Percentiles rank a stretch among this genome's conserved stretches.
Conservation (phyloP, 2,888 invertebrate genomes). For the Lacanobia wlatinum region DNA sequence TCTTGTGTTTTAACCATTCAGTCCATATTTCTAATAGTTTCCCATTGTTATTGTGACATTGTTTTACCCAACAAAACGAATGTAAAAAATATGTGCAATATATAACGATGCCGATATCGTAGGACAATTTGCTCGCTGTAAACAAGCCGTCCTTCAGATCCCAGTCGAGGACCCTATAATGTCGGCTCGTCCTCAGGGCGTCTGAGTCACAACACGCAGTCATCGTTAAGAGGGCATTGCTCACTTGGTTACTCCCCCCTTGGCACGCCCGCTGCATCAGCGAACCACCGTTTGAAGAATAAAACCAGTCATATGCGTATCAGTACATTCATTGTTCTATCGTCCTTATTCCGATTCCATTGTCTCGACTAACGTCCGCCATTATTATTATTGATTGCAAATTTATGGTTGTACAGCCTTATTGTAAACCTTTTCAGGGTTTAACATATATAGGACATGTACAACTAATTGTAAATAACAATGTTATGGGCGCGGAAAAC, state of each 20-base stretch:
- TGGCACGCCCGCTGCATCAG: conserved; percentile 80
- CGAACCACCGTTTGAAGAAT: conserved; percentile 78
- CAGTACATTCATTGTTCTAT: conserved; percentile 83
- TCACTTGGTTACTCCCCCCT: conserved; percentile 85
- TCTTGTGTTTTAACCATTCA: conserved; percentile 20
- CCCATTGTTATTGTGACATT: conserved; percentile 50
- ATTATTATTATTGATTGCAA: conserved; percentile 85
- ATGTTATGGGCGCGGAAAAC: conserved; percentile 67
- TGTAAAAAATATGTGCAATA: conserved; percentile 64
- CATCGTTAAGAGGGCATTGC: conserved; percentile 90
- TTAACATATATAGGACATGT: conserved; percentile 67
- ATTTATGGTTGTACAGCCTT: conserved; percentile 80
- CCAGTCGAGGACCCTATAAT: conserved; percentile 89
- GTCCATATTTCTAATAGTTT: conserved; percentile 50
- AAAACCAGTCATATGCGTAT: conserved; percentile 80
- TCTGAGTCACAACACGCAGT: conserved; percentile 87
- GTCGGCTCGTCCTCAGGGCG: conserved; percentile 89
- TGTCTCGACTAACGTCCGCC: conserved; percentile 79
- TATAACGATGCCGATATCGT: conserved; percentile 72
- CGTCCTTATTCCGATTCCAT: conserved; percentile 87
- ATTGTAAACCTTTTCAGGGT: conserved; percentile 81
- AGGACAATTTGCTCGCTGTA: conserved; percentile 77
- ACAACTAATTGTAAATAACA: conserved; percentile 58
- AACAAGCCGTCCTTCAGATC: conserved; percentile 87
- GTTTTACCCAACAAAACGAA: conserved; percentile 51